Conservation (phyloP, 2,797 vertebrate genomes). For the Ctenosaura bakeri region DNA sequence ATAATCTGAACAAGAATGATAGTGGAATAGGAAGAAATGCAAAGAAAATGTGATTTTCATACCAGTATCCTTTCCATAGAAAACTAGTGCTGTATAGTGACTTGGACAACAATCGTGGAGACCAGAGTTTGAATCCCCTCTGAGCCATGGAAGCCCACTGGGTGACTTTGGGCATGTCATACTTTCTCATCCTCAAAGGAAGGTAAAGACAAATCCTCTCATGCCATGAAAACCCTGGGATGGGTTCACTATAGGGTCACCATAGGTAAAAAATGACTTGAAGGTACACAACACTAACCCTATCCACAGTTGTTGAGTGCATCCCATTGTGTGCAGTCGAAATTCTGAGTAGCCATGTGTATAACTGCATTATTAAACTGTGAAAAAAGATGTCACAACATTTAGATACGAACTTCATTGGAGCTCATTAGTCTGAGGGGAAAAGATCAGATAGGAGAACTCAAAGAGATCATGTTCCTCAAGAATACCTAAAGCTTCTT, state of each 20-base stretch:
- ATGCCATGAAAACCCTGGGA: no score
- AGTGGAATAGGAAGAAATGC: neutral
- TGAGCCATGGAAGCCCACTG: no score
- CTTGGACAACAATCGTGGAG: neutral
- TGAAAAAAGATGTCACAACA: neutral
- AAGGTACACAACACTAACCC: neutral
- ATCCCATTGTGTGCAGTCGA: neutral
- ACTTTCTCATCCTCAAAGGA: no score
- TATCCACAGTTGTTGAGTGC: neutral
- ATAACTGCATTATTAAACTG: neutral
- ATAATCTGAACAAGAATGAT: neutral
- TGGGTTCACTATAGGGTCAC: neutral
- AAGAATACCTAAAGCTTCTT: neutral
- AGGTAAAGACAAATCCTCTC: no score
- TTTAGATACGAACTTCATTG: neutral
- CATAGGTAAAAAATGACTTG: neutral
- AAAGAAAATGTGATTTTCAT: neutral
- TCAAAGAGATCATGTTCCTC: neutral
- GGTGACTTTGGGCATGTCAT: no score
- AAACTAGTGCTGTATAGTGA: neutral
- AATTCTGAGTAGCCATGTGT: neutral
- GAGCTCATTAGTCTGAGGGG: neutral
- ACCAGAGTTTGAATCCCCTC: no score
- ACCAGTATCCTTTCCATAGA: neutral
- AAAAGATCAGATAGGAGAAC: neutral